A percentile compares a stretch with the other conserved stretches of the same genome.
These are phyloP conservation scores for Paramormyrops kingsleyae DNA, from an alignment of 2,113 vertebrate genomes.

Conservation along the genomic window DNA sequence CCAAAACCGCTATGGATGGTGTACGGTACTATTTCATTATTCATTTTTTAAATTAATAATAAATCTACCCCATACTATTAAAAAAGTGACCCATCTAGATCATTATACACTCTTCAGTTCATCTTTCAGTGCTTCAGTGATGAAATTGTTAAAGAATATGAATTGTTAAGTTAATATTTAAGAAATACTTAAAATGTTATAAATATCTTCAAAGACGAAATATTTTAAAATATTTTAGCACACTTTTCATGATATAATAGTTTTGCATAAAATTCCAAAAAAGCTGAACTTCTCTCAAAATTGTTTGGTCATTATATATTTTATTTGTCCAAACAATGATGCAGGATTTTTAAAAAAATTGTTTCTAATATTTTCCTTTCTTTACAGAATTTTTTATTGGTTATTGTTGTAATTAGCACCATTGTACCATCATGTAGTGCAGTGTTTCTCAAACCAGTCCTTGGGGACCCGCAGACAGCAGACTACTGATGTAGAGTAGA, in stretches of 20 bases:
- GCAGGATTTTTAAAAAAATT: background rate
- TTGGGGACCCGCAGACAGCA: background rate
- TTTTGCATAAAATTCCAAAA: background rate
- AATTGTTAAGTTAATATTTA: slow-evolving; percentile 1
- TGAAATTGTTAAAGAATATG: background rate
- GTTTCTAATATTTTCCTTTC: background rate
- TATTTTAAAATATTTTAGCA: background rate
- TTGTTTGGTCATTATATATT: background rate
- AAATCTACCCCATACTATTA: background rate
- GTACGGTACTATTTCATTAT: background rate
- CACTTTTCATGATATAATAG: background rate
- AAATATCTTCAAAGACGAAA: background rate
- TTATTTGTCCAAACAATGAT: background rate
- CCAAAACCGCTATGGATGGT: background rate
- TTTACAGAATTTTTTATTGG: background rate
- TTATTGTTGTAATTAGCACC: background rate
- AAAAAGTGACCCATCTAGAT: background rate
- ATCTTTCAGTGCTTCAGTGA: background rate
- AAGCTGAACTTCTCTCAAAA: background rate
- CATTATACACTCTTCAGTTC: background rate
- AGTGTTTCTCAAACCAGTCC: background rate
- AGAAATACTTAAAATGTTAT: background rate
- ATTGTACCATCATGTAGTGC: background rate
- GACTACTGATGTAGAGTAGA: background rate
- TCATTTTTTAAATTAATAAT: slow-evolving; percentile 6